phyloP scores from a whole-genome alignment of 1,140 invertebrate species.

The Diprion similis region DNA sequence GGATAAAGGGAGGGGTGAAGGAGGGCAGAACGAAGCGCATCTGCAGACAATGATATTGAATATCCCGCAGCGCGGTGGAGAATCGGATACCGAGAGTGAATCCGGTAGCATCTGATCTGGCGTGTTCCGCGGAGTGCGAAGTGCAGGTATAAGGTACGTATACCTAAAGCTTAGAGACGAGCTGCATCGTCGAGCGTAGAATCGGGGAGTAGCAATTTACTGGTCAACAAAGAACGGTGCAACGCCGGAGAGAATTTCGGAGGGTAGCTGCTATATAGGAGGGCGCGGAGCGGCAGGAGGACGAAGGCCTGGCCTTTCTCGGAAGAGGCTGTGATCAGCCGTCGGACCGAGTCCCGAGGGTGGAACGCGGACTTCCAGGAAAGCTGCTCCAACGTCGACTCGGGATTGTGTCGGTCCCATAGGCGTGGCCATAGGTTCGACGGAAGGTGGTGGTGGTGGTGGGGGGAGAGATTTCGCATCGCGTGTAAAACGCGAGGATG shows the following conservation, averaged over 20 bases:
- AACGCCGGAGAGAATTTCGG: background rate
- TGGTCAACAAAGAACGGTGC: background rate
- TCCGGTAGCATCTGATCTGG: background rate
- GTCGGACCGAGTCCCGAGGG: background rate
- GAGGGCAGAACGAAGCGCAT: no score
- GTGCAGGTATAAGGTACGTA: background rate
- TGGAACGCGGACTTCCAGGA: conserved; percentile 1
- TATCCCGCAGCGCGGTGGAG: no score
- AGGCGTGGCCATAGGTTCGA: conserved; percentile 6
- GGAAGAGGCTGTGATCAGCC: background rate
- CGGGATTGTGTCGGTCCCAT: background rate
- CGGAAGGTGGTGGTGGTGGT: no score
- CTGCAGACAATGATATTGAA: no score
- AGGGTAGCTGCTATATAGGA: background rate
- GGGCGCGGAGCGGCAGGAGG: background rate
- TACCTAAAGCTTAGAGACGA: background rate
- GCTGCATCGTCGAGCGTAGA: background rate
- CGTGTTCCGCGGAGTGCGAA: background rate
- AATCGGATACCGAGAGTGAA: no score
- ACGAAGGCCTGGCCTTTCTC: background rate
- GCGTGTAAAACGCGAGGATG: no score
- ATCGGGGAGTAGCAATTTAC: background rate
- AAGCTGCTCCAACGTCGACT: background rate
- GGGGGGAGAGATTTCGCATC: no score
- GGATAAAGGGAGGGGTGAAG: no score